These are phyloP conservation scores for Micrasema minimum DNA, from an alignment of 1,140 invertebrate species.

Conservation along the genomic window DNA sequence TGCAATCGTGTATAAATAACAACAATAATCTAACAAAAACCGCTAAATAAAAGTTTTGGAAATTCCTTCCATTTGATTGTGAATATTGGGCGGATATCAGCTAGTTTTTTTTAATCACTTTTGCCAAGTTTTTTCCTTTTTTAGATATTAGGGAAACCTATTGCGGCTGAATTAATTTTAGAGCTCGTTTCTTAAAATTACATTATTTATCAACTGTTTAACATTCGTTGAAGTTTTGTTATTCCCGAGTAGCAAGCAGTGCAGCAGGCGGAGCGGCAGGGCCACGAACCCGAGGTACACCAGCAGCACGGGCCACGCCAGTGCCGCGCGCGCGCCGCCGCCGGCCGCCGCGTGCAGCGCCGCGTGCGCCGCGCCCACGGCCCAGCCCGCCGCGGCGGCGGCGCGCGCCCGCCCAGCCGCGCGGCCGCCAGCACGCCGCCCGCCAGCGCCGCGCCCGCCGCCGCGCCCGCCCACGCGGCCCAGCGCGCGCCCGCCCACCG, in stretches of 20 bases:
- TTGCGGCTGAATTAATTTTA: no score
- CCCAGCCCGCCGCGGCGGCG: slow-evolving; percentile 59
- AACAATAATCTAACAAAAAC: no score
- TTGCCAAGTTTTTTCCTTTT: no score
- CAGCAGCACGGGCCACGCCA: slow-evolving; percentile 84
- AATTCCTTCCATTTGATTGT: no score
- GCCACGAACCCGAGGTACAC: slow-evolving; percentile 89
- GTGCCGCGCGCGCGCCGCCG: slow-evolving; percentile 62
- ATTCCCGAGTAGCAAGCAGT: slow-evolving; percentile 69
- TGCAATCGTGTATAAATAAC: no score
- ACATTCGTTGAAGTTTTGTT: no score
- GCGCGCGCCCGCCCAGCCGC: slow-evolving; percentile 58
- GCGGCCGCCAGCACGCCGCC: slow-evolving; percentile 58
- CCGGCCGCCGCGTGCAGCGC: slow-evolving; percentile 55
- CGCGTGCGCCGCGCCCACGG: slow-evolving; percentile 68
- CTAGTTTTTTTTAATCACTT: no score
- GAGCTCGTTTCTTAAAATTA: no score
- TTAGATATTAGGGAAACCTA: no score
- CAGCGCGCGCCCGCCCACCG: slow-evolving; percentile 57
- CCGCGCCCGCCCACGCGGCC: slow-evolving; percentile 62
- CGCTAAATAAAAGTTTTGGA: no score
- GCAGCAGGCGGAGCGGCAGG: slow-evolving; percentile 76
- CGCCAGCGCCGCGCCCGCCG: slow-evolving; percentile 67
- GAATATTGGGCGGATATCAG: no score
- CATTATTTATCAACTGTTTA: no score